phyloP scores from a whole-genome alignment of 2,113 vertebrate genomes.

The Limnothrissa miodon region DNA sequence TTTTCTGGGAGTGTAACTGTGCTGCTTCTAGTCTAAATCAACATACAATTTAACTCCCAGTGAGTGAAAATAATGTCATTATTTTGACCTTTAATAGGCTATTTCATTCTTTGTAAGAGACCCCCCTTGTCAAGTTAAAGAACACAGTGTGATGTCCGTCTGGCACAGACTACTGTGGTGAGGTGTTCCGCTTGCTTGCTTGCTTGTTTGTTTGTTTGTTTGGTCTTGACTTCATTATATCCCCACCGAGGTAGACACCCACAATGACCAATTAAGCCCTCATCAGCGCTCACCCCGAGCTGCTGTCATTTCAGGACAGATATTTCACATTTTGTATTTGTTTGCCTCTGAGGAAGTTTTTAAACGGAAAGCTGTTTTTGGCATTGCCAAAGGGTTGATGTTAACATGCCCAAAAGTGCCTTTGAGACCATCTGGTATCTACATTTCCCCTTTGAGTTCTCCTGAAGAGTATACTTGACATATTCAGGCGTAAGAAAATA shows the following conservation, averaged over 20 bases:
- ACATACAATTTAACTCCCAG: not conserved
- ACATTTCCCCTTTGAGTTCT: not conserved
- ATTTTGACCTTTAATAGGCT: not conserved
- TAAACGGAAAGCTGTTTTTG: not conserved
- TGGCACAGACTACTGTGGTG: not conserved
- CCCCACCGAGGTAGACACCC: not conserved
- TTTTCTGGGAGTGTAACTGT: not conserved
- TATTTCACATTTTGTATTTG: not conserved
- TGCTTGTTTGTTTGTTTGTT: conserved; percentile 5
- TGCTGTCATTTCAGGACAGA: not conserved
- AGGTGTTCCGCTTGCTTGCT: not conserved
- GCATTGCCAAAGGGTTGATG: not conserved
- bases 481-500: not conserved
- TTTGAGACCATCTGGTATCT: not conserved
- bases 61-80: not conserved
- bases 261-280: not conserved
- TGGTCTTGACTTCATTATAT: not conserved
- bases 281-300: not conserved
- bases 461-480: not conserved
- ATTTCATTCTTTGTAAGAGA: not conserved
- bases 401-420: not conserved
- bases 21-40: not conserved
- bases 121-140: not conserved
- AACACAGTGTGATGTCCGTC: not conserved
- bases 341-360: not conserved